Evolutionary conservation across 35 echinoderm and acorn worm genomes (phyloP), one percentile per base, ranked within the genome.

Genomic region (Lytechinus pictus): DNA sequence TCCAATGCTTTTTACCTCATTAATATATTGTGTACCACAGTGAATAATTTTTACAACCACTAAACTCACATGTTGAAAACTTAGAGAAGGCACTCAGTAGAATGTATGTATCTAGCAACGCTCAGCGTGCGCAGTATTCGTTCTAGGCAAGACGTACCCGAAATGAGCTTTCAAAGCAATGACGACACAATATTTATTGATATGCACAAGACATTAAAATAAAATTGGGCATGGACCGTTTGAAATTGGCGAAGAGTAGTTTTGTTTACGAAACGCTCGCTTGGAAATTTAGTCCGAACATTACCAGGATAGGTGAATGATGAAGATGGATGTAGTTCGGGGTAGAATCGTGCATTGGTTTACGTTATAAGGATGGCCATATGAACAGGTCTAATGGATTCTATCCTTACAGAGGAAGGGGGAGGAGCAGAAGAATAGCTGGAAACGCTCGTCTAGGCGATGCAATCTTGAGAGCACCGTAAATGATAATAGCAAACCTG

Each of bases 231-330:
- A 79, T 24, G 66, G 66, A 79, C 66, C 66, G 21, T 79, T 79
- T 79, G 33, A 79, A 79, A 79, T 79, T 79, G 66, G 66, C n/a
- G 19, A 79, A 79, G n/a, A 24, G 66, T 79, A 79, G 66, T 79
- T 79, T 79, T 79, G 66, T 79, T 79, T 79, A 79, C 66, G 66
- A 79, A 79, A 79, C 66, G 66, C 66, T 79, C 66, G 66, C 66
- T 16, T 24, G 66, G 66, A 79, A 79, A 79, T 16, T 79, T 79
- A 24, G 66, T 79, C 19, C 66, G 66, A 79, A 79, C 66, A 79
- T 79, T 79, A 79, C 66, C 66, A 79, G 66, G n/a, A 79, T 79
- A 79, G n/a, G 66, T 79, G 66, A 79, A 79, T 79, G 66, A 79
- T 79, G 66, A 79, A 79, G 66, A 79, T 79, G 66, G 66, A 79